phyloP scores from a whole-genome alignment of 1,140 invertebrate species.

The Polyergus mexicanus region DNA sequence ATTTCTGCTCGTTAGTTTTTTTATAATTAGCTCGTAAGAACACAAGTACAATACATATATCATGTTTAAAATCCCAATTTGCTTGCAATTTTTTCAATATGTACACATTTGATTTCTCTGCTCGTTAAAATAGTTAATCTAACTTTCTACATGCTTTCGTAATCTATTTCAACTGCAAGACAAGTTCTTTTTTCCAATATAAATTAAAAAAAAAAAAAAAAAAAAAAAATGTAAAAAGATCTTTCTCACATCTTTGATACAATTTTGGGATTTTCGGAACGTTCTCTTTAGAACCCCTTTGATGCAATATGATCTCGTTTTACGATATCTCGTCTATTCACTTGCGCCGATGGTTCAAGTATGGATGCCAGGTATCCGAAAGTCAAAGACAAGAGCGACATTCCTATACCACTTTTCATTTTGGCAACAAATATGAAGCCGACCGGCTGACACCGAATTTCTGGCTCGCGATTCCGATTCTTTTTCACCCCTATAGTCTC shows the following conservation, averaged over 20 bases:
- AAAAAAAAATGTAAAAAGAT: neutral
- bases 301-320: neutral
- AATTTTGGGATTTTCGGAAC: neutral
- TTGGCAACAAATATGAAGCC: conserved; percentile 54
- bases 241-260: neutral
- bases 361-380: neutral
- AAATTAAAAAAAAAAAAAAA: neutral
- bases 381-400: conserved; percentile 34
- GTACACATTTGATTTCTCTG: conserved; percentile 9
- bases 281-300: neutral
- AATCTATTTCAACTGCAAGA: too few species aligned
- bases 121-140: neutral
- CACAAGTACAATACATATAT: neutral
- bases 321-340: neutral
- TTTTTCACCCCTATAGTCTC: neutral
- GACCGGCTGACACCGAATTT: conserved; percentile 55
- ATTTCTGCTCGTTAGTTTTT: neutral
- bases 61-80: neutral
- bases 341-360: neutral
- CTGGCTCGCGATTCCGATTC: neutral
- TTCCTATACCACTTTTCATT: conserved; percentile 56
- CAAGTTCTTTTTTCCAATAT: neutral
- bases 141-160: neutral
- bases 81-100: neutral
- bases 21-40: neutral